phyloP scores from a whole-genome alignment of 2,888 invertebrate genomes.

The Steinernema hermaphroditum region DNA sequence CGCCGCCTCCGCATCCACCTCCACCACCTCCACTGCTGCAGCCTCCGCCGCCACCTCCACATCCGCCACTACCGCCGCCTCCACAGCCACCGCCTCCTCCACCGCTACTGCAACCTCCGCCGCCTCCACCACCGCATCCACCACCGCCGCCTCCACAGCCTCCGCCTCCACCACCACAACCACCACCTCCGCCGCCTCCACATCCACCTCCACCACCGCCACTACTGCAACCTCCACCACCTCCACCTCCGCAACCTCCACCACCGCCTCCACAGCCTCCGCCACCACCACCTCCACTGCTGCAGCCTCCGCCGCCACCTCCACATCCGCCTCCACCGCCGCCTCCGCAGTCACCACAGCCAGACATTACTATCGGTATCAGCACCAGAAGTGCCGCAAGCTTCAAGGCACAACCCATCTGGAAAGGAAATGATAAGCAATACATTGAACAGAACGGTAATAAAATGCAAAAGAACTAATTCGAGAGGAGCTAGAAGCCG shows the following conservation, averaged over 20 bases:
- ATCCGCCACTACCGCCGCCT: background rate
- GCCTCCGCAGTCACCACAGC: background rate
- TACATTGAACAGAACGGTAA: background rate
- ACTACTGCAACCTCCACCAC: background rate
- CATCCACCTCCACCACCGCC: background rate
- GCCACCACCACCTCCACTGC: slow-evolving; percentile 7
- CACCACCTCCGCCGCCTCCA: background rate
- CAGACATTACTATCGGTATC: slow-evolving; percentile 4
- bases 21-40: background rate
- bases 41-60: background rate
- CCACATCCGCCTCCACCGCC: slow-evolving; percentile 12
- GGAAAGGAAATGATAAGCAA: background rate
- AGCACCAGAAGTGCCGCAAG: background rate
- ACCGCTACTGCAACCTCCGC: background rate
- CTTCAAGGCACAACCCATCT: slow-evolving; percentile 19
- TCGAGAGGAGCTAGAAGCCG: background rate
- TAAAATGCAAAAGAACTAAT: background rate
- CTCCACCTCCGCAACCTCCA: slow-evolving; percentile 1
- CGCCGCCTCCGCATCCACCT: background rate
- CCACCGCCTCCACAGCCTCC: slow-evolving; percentile 10
- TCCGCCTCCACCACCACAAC: slow-evolving; percentile 6
- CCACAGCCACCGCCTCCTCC: background rate
- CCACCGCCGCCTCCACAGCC: background rate
- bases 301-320: background rate
- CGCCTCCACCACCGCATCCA: background rate